These are phyloP conservation scores for Hirundo rustica DNA, from an alignment of 2,797 vertebrate species.

Conservation along the genomic window DNA sequence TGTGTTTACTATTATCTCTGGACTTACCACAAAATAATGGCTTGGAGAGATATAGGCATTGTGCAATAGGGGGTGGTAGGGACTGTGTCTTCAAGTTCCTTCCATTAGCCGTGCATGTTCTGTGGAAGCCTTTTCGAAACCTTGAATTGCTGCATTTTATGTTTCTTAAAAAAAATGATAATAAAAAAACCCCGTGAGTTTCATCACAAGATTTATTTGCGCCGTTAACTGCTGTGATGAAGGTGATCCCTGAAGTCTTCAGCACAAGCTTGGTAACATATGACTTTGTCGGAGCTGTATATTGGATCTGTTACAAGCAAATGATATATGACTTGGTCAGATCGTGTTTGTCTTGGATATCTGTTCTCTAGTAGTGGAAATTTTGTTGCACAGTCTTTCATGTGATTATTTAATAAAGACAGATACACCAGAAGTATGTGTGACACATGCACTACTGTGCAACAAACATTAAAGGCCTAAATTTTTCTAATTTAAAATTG, in stretches of 20 bases:
- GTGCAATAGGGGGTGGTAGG: neutral
- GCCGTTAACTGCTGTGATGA: neutral
- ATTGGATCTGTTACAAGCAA: conserved; percentile 23
- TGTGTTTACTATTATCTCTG: neutral
- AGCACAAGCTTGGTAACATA: conserved; percentile 43
- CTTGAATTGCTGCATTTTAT: neutral
- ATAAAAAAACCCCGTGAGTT: neutral
- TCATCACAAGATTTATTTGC: neutral
- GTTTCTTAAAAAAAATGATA: neutral
- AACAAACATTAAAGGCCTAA: neutral
- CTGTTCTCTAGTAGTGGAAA: neutral
- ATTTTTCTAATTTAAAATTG: neutral
- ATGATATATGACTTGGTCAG: conserved; percentile 34
- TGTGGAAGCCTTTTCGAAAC: neutral
- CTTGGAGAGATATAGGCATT: neutral
- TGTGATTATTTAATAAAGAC: neutral
- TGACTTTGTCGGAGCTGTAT: conserved; percentile 5
- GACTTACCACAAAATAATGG: neutral
- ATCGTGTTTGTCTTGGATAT: conserved; percentile 11
- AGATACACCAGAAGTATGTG: neutral
- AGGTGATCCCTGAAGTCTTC: conserved; percentile 39
- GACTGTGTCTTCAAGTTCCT: neutral
- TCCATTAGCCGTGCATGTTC: neutral
- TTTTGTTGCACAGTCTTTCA: neutral
- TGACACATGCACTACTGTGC: neutral